Evolutionary conservation across 2,888 invertebrate species (phyloP), one percentile per base, ranked within the genome.

Genomic region (Neria commutata): DNA sequence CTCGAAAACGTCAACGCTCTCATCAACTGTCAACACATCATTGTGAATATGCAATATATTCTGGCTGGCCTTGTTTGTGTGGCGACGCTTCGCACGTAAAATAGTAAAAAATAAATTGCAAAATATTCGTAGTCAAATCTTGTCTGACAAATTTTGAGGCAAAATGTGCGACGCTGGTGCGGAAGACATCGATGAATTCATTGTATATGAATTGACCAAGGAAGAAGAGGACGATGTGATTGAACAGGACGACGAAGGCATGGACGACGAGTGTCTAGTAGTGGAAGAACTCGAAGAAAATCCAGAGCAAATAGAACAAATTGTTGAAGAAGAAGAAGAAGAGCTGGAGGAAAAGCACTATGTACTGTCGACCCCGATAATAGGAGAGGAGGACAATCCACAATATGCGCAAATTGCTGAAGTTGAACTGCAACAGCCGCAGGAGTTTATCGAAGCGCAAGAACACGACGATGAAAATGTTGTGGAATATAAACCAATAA

Each of bases 131-230:
- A n/a, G n/a, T n/a, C n/a, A n/a, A n/a, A n/a, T n/a, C n/a, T n/a
- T n/a, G n/a, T n/a, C n/a, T n/a, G n/a, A n/a, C n/a, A n/a, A n/a
- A 4, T 40, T 42, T 50, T n/a, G n/a, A n/a, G n/a, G 8, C 25
- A 37, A 57, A 60, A 67, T 67, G 67, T 58, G 65, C 54, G 67
- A 67, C 47, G 58, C 51, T 37, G 16, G 37, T n/a, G 56, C 66
- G 19, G 70, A 71, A 25, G 72, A 62, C 51, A 62, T 76, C 64
- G 72, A 72, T n/a, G 75, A 77, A n/a, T 70, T 71, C 25, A 73
- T 76, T 58, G 77, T 76, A 57, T 74, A 71, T 51, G 75, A 67
- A 40, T 29, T 73, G 53, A 10, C 55, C 55, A 42, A 70, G 62
- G 61, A 63, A 19, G 60, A 52, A 8, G 26, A 2, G 16, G 54